Evolutionary conservation across 2,888 invertebrate species (phyloP).

Genomic region (Busseola fusca): DNA sequence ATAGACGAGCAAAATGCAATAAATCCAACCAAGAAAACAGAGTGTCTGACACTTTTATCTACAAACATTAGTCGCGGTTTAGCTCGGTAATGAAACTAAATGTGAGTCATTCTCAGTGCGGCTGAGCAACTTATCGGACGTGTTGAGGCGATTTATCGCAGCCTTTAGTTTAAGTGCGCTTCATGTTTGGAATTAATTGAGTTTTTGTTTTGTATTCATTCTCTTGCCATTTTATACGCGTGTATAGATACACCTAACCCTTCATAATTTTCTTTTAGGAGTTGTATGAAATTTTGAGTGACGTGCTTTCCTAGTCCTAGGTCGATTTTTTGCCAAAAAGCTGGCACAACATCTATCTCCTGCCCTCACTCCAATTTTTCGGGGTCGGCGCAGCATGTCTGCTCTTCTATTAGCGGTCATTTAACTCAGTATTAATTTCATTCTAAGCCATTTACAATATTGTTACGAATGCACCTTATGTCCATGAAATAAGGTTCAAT

Average conservation of each 20-base stretch:
- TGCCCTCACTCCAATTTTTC: background rate
- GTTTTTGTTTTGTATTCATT: background rate
- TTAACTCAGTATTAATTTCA: background rate
- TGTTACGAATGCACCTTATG: no score
- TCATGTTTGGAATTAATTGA: conserved; percentile 16
- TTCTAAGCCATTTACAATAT: no score
- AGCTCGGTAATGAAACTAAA: conserved; percentile 38
- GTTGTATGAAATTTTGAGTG: no score
- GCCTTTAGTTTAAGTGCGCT: conserved; percentile 24
- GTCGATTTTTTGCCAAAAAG: background rate
- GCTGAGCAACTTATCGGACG: conserved; percentile 12
- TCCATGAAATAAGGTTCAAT: no score
- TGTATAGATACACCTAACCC: background rate
- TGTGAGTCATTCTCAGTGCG: conserved; percentile 39
- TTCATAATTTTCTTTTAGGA: background rate
- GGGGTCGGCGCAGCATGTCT: fast-evolving
- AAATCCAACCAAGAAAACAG: background rate
- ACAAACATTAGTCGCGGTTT: conserved; percentile 38
- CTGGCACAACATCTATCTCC: background rate
- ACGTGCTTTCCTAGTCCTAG: no score
- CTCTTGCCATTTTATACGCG: background rate
- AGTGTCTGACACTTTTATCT: conserved; percentile 26
- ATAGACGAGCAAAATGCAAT: background rate
- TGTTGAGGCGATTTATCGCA: conserved; percentile 17
- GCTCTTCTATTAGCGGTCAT: background rate